phyloP scores from a whole-genome alignment of 2,113 vertebrate genomes.

The Notechis scutatus region DNA sequence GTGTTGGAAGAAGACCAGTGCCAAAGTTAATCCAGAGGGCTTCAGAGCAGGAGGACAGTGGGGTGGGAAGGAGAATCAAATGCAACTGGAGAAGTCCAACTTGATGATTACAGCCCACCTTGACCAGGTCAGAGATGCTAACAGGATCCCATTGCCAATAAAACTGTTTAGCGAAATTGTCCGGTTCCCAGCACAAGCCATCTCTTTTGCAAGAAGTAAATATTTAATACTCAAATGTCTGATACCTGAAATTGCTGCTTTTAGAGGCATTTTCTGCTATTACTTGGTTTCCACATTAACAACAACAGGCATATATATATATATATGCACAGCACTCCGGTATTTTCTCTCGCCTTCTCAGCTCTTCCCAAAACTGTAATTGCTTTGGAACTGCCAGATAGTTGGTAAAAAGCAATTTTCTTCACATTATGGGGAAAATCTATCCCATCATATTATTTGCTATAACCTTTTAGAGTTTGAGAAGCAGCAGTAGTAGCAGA shows the following conservation, averaged over 20 bases:
- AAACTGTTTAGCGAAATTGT: background rate
- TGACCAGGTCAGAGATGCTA: background rate
- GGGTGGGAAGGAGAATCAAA: background rate
- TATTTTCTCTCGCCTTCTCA: background rate
- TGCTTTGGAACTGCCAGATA: constrained; percentile 12
- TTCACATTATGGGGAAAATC: constrained; percentile 13
- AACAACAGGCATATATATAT: background rate
- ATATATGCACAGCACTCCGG: background rate
- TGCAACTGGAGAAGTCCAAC: no score
- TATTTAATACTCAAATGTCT: constrained; percentile 20
- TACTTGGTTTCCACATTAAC: constrained; percentile 23
- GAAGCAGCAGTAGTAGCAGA: background rate
- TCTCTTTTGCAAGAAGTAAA: background rate
- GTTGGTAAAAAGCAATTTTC: constrained; percentile 33
- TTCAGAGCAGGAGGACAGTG: background rate
- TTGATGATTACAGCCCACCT: background rate
- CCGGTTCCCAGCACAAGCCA: background rate
- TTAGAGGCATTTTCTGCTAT: constrained; percentile 20
- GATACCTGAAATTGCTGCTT: constrained; percentile 13
- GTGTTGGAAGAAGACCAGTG: background rate
- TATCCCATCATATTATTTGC: constrained; percentile 26
- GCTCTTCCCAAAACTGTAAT: background rate
- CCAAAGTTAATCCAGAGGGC: background rate
- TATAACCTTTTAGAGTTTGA: background rate
- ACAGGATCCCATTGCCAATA: background rate